A percentile compares a stretch with the other conserved stretches of the same genome.
Conservation (phyloP, 2,888 invertebrate genomes). For the Schizotus pectinicornis region DNA sequence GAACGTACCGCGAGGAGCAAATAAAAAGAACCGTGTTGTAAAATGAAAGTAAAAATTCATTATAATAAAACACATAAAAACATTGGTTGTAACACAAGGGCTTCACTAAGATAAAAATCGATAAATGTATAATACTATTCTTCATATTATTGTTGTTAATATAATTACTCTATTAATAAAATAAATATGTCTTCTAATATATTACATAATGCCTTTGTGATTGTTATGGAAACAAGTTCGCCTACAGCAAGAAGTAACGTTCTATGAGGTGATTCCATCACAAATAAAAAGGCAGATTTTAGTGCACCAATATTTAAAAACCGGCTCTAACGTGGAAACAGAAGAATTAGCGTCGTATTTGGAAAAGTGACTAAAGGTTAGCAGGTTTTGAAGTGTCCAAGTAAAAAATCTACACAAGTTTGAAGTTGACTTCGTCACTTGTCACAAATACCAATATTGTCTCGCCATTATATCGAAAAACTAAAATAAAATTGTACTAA, state of each 20-base stretch:
- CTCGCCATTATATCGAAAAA: conserved; percentile 34
- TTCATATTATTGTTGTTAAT: conserved; percentile 36
- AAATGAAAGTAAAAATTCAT: conserved; percentile 6
- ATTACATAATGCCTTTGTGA: conserved; percentile 37
- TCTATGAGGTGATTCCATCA: conserved; percentile 25
- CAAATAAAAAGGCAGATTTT: conserved; percentile 36
- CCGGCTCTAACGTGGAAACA: conserved; percentile 16
- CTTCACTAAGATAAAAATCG: conserved; percentile 28
- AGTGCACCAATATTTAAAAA: conserved; percentile 29
- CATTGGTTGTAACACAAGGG: conserved; percentile 15
- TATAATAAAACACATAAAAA: conserved; percentile 21
- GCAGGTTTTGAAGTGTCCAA: conserved; percentile 8
- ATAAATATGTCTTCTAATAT: conserved; percentile 46
- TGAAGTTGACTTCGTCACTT: conserved; percentile 36
- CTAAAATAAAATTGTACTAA: conserved; percentile 46
- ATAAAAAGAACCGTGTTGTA: conserved; percentile 5
- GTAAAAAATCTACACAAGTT: conserved; percentile 36
- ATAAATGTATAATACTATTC: conserved; percentile 37
- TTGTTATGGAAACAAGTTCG: conserved; percentile 26
- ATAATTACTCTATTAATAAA: conserved; percentile 49
- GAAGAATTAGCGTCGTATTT: neutral
- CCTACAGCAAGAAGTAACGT: conserved; percentile 1
- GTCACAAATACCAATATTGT: conserved; percentile 49
- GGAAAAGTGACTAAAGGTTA: conserved; percentile 4
- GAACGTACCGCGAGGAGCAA: conserved; percentile 7